phyloP scores from a whole-genome alignment of 2,113 vertebrate species.

The Tamias sibiricus region DNA sequence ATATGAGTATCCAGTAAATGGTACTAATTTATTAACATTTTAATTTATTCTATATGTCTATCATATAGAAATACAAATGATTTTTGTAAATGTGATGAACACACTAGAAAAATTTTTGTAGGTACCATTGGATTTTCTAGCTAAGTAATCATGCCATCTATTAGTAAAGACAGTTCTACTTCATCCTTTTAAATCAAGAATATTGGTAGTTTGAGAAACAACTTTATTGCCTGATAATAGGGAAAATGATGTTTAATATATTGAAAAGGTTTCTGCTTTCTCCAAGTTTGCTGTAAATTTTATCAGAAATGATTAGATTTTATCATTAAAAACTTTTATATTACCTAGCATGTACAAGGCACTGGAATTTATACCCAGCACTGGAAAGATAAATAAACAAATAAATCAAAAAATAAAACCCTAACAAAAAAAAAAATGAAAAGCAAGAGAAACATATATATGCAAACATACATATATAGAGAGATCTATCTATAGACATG shows the following conservation, averaged over 20 bases:
- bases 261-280: not conserved
- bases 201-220: not conserved
- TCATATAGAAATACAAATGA: not conserved
- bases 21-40: not conserved
- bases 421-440: too few relatives aligned
- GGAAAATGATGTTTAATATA: not conserved
- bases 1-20: not conserved
- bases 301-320: constrained; percentile 2
- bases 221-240: not conserved
- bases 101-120: not conserved
- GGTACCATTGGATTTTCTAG: not conserved
- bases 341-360: not conserved
- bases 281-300: not conserved
- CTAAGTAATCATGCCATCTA: not conserved
- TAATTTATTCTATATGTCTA: not conserved
- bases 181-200: not conserved
- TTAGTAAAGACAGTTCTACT: not conserved
- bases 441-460: too few relatives aligned
- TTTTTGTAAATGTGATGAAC: not conserved
- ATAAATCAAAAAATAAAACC: too few relatives aligned
- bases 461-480: too few relatives aligned
- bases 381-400: not conserved
- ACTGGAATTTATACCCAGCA: not conserved
- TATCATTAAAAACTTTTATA: not conserved
- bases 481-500: too few relatives aligned